phyloP scores from a whole-genome alignment of 2,888 invertebrate genomes.

The Polydesmus complanatus region DNA sequence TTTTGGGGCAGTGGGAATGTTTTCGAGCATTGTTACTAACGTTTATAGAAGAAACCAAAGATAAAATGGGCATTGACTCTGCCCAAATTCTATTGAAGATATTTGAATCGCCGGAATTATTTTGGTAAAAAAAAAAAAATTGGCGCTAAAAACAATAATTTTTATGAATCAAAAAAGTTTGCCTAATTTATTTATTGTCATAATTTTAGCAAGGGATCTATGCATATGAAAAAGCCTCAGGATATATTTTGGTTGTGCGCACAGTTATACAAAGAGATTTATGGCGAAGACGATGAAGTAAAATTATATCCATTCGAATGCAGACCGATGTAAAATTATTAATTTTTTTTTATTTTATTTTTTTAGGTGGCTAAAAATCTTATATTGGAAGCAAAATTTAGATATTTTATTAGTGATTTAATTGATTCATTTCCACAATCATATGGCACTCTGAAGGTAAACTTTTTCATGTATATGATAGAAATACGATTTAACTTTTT shows the following conservation, averaged over 20 bases:
- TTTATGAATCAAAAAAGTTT: background rate
- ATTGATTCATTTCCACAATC: background rate
- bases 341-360: background rate
- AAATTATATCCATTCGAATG: background rate
- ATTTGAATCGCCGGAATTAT: background rate
- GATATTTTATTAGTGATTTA: background rate
- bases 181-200: background rate
- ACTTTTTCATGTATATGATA: too few relatives aligned
- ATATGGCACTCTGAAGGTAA: background rate
- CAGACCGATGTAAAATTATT: background rate
- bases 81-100: background rate
- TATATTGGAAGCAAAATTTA: background rate
- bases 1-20: slow-evolving; percentile 5
- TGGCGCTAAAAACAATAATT: background rate
- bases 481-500: too few relatives aligned
- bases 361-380: too few relatives aligned
- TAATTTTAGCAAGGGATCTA: slow-evolving; percentile 1
- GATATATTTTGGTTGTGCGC: slow-evolving; percentile 9
- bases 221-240: background rate
- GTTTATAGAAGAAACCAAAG: background rate
- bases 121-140: background rate
- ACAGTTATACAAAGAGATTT: slow-evolving; percentile 7
- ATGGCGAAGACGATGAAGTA: background rate
- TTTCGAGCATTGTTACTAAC: background rate
- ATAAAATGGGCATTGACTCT: background rate